Conservation (phyloP, 2,113 vertebrate genomes). For the Urocolius indicus region DNA sequence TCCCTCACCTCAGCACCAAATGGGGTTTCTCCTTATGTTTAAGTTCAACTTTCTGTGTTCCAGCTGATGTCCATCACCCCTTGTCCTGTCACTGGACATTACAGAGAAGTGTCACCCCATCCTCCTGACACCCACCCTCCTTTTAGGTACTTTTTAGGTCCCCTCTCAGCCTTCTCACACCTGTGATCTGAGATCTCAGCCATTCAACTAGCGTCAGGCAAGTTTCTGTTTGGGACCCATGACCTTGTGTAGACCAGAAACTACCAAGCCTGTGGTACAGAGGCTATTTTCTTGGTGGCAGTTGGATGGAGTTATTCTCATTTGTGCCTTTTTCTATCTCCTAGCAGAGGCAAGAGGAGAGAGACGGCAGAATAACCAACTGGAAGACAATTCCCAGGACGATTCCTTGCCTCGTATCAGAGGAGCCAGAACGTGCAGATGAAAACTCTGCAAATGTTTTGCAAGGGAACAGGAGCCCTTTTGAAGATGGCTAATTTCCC, state of each 20-base stretch:
- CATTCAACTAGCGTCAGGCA: not conserved
- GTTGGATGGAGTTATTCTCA: not conserved
- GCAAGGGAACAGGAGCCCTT: conserved; percentile 11
- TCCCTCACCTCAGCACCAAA: no score
- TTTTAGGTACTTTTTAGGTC: no score
- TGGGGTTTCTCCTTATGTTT: no score
- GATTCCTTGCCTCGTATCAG: conserved; percentile 44
- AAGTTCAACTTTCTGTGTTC: no score
- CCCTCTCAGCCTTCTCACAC: no score
- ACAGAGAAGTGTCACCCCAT: no score
- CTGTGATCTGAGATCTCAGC: not conserved
- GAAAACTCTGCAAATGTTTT: conserved; percentile 51
- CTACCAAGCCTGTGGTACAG: not conserved
- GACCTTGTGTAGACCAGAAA: not conserved
- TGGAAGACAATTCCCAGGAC: conserved; percentile 55
- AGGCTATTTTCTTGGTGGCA: not conserved
- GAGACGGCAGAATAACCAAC: conserved; percentile 10
- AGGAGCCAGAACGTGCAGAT: not conserved
- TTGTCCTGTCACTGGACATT: no score
- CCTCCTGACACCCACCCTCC: no score
- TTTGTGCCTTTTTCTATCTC: not conserved
- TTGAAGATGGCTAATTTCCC: conserved; percentile 50
- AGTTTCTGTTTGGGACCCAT: not conserved
- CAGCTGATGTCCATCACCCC: no score
- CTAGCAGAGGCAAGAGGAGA: not conserved